Conservation (phyloP, 1,140 invertebrate species). For the Polypedilum pembai region DNA sequence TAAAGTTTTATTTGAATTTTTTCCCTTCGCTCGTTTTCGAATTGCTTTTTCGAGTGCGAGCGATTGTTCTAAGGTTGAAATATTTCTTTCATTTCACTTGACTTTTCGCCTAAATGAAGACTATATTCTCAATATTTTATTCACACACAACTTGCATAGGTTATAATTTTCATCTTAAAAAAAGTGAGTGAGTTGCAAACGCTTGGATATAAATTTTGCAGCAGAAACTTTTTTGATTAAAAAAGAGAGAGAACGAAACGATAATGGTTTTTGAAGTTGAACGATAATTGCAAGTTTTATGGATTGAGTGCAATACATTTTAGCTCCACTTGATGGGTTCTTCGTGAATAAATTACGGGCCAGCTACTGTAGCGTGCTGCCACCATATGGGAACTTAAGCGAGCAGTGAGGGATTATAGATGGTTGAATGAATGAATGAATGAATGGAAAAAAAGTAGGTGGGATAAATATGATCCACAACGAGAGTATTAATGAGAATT, state of each 20-base stretch:
- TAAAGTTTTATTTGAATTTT: constrained; percentile 3
- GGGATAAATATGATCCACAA: background rate
- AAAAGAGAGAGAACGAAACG: constrained; percentile 15
- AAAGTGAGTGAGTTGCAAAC: background rate
- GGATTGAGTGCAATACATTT: constrained; percentile 18
- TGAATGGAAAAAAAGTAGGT: background rate
- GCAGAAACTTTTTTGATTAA: background rate
- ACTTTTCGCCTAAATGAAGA: background rate
- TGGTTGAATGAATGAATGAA: too few species aligned
- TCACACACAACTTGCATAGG: background rate
- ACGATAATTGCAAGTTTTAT: constrained; percentile 18
- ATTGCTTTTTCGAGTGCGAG: background rate
- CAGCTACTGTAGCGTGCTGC: background rate
- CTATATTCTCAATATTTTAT: background rate
- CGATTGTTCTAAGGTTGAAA: background rate
- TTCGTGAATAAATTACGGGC: constrained; percentile 8
- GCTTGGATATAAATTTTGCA: background rate
- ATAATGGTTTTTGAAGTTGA: constrained; percentile 18
- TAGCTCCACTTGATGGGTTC: constrained; percentile 6
- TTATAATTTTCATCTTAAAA: background rate
- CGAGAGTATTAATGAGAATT: constrained; percentile 10
- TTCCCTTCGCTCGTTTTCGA: background rate
- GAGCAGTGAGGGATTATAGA: background rate
- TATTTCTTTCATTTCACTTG: background rate
- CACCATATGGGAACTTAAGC: background rate